Percentiles rank a stretch among this genome's conserved stretches.
Evolutionary conservation across 2,888 invertebrate species (phyloP).

Genomic region (Brenthis hecate): DNA sequence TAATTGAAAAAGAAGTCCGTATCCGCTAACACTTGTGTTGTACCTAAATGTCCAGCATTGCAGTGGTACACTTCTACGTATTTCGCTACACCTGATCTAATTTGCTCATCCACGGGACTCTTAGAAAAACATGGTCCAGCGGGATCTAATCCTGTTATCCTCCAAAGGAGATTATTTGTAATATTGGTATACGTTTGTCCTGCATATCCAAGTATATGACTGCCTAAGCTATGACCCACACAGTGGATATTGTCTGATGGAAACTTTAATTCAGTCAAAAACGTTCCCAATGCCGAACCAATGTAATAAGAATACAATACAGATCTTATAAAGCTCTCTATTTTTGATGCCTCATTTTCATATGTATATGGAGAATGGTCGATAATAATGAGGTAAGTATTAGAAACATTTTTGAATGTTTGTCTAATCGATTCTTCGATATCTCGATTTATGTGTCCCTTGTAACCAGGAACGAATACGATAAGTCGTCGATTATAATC

Average conservation of each 20-base stretch:
- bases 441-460: slow-evolving; percentile 38
- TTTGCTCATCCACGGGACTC: slow-evolving; percentile 45
- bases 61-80: slow-evolving; percentile 76
- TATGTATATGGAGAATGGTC: slow-evolving; percentile 43
- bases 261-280: slow-evolving; percentile 36
- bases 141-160: slow-evolving; percentile 42
- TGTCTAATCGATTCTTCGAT: slow-evolving; percentile 37
- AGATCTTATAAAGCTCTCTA: slow-evolving; percentile 40
- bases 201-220: slow-evolving; percentile 40
- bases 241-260: slow-evolving; percentile 36
- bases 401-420: slow-evolving; percentile 33
- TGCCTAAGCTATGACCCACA: slow-evolving; percentile 42
- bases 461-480: slow-evolving; percentile 42
- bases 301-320: slow-evolving; percentile 43
- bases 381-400: slow-evolving; percentile 40
- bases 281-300: slow-evolving; percentile 35
- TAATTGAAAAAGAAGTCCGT: slow-evolving; percentile 73
- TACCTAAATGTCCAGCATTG: slow-evolving; percentile 64
- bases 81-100: slow-evolving; percentile 63
- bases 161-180: slow-evolving; percentile 30
- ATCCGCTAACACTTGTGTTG: slow-evolving; percentile 58
- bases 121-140: slow-evolving; percentile 43
- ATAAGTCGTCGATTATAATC: slow-evolving; percentile 31
- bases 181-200: slow-evolving; percentile 32
- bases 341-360: slow-evolving; percentile 30